A percentile compares a stretch with the other conserved stretches of the same genome.
Conservation (phyloP, 1,140 invertebrate species). For the Elymnias hypermnestra region DNA sequence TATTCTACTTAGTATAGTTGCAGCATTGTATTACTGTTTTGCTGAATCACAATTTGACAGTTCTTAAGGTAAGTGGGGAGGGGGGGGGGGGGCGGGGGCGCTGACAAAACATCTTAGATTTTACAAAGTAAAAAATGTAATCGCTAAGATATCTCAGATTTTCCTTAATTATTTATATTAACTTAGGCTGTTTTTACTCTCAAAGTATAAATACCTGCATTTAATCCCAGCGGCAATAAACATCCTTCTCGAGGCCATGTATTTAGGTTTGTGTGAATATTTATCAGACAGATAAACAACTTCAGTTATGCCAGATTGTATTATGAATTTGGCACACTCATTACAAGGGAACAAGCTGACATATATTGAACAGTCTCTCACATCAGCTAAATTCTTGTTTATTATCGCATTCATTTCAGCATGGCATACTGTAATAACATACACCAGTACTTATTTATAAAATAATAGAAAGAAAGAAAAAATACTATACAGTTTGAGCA, state of each 20-base stretch:
- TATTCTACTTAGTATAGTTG: not conserved
- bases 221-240: constrained; percentile 85
- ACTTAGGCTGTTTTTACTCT: too few relatives aligned
- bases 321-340: constrained; percentile 98
- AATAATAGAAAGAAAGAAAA: too few relatives aligned
- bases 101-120: too few relatives aligned
- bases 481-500: too few relatives aligned
- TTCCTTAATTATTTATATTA: too few relatives aligned
- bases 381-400: constrained; percentile 89
- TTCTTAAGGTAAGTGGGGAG: too few relatives aligned
- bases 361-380: constrained; percentile 90
- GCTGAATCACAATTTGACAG: too few relatives aligned
- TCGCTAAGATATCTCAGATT: too few relatives aligned
- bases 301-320: constrained; percentile 92
- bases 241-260: constrained; percentile 87
- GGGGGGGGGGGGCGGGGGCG: too few relatives aligned
- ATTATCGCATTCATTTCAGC: constrained; percentile 98
- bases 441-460: not conserved
- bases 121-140: too few relatives aligned
- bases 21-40: too few relatives aligned
- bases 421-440: constrained; percentile 89
- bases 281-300: constrained; percentile 91
- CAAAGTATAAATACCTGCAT: constrained; percentile 74
- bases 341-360: constrained; percentile 95
- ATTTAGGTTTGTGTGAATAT: constrained; percentile 80